Conservation (phyloP, 1,140 invertebrate genomes). For the Hormaphis cornu region DNA sequence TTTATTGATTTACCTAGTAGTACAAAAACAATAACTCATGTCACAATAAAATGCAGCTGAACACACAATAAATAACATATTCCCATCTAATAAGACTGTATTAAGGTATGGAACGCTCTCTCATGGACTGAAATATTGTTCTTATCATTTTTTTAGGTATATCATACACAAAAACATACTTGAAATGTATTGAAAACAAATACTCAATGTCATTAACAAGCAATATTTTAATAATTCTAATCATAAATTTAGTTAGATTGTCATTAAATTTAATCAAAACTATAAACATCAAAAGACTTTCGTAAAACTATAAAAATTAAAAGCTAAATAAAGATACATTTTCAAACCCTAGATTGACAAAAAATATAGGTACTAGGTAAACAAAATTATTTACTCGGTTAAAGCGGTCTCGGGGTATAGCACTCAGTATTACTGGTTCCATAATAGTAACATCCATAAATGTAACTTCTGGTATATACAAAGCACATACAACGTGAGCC, state of each 20-base stretch:
- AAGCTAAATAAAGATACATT: background rate
- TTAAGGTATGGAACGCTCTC: too few species aligned
- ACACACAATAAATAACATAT: too few species aligned
- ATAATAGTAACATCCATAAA: constrained; percentile 96
- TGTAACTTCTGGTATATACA: constrained; percentile 94
- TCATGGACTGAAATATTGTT: too few species aligned
- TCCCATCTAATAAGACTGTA: too few species aligned
- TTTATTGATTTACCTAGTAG: too few species aligned
- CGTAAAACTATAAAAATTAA: background rate
- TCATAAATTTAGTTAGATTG: background rate
- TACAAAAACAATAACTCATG: too few species aligned
- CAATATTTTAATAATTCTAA: background rate
- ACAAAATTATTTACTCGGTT: constrained; percentile 53
- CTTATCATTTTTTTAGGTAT: too few species aligned
- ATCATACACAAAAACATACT: too few species aligned
- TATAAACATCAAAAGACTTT: background rate
- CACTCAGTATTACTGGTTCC: constrained; percentile 88
- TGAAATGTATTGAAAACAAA: background rate
- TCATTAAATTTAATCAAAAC: background rate
- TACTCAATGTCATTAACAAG: background rate
- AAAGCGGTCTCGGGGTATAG: constrained; percentile 81
- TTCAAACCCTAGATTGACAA: background rate
- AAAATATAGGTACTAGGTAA: background rate
- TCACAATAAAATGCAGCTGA: too few species aligned
- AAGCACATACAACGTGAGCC: constrained; percentile 97